Conservation (phyloP, 2,113 vertebrate genomes). For the Phaethon lepturus region DNA sequence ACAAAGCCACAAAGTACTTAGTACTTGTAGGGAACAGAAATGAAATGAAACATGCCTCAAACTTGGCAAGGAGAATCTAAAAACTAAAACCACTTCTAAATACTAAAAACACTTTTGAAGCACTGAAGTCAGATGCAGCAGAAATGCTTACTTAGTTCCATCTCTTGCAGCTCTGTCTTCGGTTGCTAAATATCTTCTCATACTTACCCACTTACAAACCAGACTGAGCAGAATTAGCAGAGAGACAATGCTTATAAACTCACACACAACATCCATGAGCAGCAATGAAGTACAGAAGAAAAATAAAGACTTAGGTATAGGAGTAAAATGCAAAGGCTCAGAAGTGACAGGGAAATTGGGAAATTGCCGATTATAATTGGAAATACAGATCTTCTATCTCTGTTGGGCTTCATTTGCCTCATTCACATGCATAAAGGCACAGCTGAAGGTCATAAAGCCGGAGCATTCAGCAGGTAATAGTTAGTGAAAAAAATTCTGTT, state of each 20-base stretch:
- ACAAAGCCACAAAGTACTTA: neutral
- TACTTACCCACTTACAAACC: neutral
- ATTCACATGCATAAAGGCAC: neutral
- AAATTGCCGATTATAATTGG: neutral
- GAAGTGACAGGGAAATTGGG: neutral
- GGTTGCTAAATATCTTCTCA: neutral
- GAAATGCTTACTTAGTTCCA: neutral
- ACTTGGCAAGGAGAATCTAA: neutral
- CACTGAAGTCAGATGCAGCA: neutral
- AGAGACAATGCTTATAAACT: neutral
- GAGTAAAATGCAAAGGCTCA: neutral
- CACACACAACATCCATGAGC: neutral
- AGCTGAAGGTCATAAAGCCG: neutral
- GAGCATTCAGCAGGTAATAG: neutral
- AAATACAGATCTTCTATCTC: neutral
- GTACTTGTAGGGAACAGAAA: neutral
- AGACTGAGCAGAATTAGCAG: neutral
- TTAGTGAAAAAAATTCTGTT: neutral
- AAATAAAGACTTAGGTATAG: neutral
- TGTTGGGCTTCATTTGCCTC: neutral
- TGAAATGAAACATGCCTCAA: neutral
- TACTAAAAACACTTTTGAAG: neutral
- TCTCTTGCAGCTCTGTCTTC: neutral
- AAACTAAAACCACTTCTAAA: neutral
- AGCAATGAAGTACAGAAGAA: neutral